Conservation (phyloP, 2,113 vertebrate genomes). For the Microtus oregoni region DNA sequence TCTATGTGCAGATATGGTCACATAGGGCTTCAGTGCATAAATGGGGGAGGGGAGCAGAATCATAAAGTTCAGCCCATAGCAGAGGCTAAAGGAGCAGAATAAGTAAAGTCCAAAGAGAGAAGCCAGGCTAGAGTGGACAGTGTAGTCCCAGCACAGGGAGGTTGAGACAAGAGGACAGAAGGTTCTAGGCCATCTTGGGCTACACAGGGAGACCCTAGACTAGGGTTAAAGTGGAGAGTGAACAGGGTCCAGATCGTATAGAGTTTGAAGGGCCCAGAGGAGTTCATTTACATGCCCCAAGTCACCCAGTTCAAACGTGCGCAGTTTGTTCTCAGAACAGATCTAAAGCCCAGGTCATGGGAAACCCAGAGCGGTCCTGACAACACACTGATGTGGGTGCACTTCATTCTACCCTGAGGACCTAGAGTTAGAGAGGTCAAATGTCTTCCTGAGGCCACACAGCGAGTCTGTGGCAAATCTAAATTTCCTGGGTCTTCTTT, state of each 20-base stretch:
- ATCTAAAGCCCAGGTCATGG: not conserved
- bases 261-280: not conserved
- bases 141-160: not conserved
- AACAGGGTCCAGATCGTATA: not conserved
- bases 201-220: not conserved
- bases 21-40: not conserved
- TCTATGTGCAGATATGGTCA: not conserved
- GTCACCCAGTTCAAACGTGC: not conserved
- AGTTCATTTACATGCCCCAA: not conserved
- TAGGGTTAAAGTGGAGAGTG: not conserved
- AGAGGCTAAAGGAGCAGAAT: not conserved
- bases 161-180: not conserved
- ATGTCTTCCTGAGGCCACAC: not conserved
- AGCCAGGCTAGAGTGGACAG: not conserved
- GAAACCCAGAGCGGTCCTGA: not conserved
- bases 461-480: not conserved
- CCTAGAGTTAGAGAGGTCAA: conserved; percentile 7
- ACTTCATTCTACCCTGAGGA: conserved; percentile 17
- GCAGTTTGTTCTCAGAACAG: not conserved
- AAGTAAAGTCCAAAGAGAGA: not conserved
- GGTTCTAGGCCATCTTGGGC: not conserved
- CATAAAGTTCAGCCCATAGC: not conserved
- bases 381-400: not conserved
- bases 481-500: conserved; percentile 13
- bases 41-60: not conserved